Evolutionary conservation across 1,140 invertebrate species (phyloP).

Genomic region (Pomacea maculata): DNA sequence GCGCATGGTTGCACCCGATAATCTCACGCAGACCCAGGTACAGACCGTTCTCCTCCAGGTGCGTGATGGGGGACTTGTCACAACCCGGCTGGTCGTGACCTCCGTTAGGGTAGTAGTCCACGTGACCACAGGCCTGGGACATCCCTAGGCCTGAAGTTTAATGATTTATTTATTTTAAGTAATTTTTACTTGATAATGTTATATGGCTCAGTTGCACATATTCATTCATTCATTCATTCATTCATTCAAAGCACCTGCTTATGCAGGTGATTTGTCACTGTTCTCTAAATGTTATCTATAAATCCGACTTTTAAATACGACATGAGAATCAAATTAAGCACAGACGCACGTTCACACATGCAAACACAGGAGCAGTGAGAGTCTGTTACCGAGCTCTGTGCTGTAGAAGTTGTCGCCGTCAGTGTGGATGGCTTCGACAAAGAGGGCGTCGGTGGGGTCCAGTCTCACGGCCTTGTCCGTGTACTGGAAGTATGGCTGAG

Average conservation of each 20-base stretch:
- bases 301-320: no score
- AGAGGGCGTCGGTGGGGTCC: conserved; percentile 83
- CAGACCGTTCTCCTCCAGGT: background rate
- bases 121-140: conserved; percentile 44
- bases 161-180: background rate
- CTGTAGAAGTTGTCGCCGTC: conserved; percentile 75
- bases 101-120: conserved; percentile 55
- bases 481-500: conserved; percentile 87
- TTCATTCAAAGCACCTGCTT: no score
- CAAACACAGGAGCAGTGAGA: background rate
- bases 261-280: no score
- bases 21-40: conserved; percentile 42
- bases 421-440: conserved; percentile 78
- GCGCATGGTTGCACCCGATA: conserved; percentile 85
- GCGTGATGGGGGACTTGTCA: background rate
- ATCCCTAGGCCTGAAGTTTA: conserved; percentile 40
- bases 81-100: conserved; percentile 55
- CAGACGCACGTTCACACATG: no score
- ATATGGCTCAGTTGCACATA: no score
- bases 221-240: no score
- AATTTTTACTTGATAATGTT: no score
- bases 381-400: background rate
- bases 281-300: no score
- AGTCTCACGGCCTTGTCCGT: conserved; percentile 82
- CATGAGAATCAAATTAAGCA: no score